Percentiles rank a stretch among this genome's conserved stretches.
phyloP scores from a whole-genome alignment of 1,140 invertebrate species.

The Asbolus verrucosus region DNA sequence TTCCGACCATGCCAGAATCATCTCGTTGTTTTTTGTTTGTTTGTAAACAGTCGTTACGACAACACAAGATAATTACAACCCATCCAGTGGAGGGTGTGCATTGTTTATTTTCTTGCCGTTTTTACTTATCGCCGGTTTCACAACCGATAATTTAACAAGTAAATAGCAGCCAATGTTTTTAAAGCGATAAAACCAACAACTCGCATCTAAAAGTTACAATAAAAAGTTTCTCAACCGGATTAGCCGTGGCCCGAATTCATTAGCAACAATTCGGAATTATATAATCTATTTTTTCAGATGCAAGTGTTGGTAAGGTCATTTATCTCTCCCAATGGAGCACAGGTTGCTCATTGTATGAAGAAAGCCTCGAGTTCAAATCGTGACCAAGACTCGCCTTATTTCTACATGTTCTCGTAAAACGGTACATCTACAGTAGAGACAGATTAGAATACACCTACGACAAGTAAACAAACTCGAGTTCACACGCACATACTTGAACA shows the following conservation, averaged over 20 bases:
- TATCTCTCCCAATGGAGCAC: slow-evolving; percentile 20
- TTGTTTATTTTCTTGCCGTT: no score
- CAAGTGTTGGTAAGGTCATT: slow-evolving; percentile 25
- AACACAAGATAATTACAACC: no score
- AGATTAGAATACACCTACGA: slow-evolving; percentile 26
- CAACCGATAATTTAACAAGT: background rate
- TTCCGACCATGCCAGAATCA: no score
- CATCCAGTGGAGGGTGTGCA: background rate
- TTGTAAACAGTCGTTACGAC: background rate
- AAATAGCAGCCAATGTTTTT: background rate
- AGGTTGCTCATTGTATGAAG: slow-evolving; percentile 26
- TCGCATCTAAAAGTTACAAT: background rate
- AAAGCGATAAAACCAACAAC: background rate
- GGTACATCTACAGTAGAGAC: slow-evolving; percentile 22
- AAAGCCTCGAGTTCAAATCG: slow-evolving; percentile 26
- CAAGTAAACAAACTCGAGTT: slow-evolving; percentile 13
- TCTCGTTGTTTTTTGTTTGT: background rate
- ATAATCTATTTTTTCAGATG: background rate
- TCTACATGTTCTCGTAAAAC: slow-evolving; percentile 21
- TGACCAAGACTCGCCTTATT: slow-evolving; percentile 33
- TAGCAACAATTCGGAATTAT: slow-evolving; percentile 5
- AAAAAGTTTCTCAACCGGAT: slow-evolving; percentile 1
- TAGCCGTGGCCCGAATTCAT: slow-evolving; percentile 21
- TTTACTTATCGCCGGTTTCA: background rate
- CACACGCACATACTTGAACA: slow-evolving; percentile 2